Evolutionary conservation across 64 coral and sea anemone genomes (phyloP), one percentile per base, ranked within the genome.

Genomic region (Astreopora myriophthalma): DNA sequence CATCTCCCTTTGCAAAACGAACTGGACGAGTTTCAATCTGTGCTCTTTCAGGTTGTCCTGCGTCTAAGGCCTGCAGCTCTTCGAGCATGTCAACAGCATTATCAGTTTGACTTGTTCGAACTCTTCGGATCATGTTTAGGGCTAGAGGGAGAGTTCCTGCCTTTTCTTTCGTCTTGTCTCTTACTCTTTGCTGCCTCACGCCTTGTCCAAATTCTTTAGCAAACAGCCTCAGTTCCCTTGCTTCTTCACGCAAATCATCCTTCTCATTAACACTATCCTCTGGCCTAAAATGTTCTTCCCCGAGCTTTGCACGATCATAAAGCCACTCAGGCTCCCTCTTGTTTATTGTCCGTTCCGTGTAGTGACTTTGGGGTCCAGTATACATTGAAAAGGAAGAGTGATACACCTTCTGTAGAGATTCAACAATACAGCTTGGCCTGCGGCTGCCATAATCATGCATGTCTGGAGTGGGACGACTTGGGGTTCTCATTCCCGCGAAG

Each of bases 361-460:
- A 92, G 62, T 85, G 90, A 29, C 89, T 85, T 65, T 85, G 80
- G 19, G 80, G 51, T 63, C 80, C 80, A 0, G 51, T 85, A 64
- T 92, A 92, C 32, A 85, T 14, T 20, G 38, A 11, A 29, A 85
- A 92, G 22, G 65, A 83, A 34, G 77, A 84, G 26, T 91, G 66
- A 55, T 91, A 73, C 13, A 36, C 8, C 1, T 91, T 91, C 32
- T 91, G 40, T 16, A 84, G 16, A 30, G 78, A 91, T 28, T 84
- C 66, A 28, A 79, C 4, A 34, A 84, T 91, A 35, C 67, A 91
- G 31, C 49, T 31, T 80, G 75, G 88, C 5, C 75, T 66, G 5
- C 80, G 69, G 55, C 39, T 63, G 19, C 19, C 90, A 42, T 92
- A 91, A 75, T 92, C 36, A 44, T 16, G n/a, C 57, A 92, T 85